Percentiles rank a stretch among this genome's conserved stretches.
Evolutionary conservation across 2,797 vertebrate species (phyloP).

Genomic region (Arrhamphus sclerolepis): DNA sequence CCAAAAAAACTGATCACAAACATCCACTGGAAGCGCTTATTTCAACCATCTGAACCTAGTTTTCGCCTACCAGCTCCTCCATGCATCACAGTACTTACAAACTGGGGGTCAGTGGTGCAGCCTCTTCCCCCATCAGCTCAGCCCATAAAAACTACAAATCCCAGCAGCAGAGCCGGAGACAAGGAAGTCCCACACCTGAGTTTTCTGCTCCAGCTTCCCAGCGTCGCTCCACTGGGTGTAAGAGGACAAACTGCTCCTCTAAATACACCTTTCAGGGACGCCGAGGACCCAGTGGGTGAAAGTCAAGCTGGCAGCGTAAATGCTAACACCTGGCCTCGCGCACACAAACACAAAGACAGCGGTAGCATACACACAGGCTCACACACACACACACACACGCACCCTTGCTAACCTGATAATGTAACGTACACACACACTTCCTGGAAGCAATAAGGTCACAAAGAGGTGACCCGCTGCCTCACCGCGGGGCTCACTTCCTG

Average conservation of each 20-base stretch:
- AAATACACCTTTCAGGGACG: slow-evolving; percentile 35
- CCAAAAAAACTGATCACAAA: neutral
- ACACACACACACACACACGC: slow-evolving; percentile 7
- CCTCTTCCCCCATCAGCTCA: slow-evolving; percentile 61
- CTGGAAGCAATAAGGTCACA: slow-evolving; percentile 63
- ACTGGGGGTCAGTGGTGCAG: slow-evolving; percentile 23
- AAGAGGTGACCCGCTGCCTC: slow-evolving; percentile 69
- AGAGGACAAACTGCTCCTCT: slow-evolving; percentile 29
- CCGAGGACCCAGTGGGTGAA: slow-evolving; percentile 33
- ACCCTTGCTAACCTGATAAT: slow-evolving; percentile 1
- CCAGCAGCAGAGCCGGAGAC: slow-evolving; percentile 35
- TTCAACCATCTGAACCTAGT: too few relatives aligned
- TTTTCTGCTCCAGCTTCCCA: slow-evolving; percentile 16
- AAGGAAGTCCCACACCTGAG: slow-evolving; percentile 28
- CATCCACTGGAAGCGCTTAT: too few relatives aligned
- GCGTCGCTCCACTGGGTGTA: slow-evolving; percentile 9
- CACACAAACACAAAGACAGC: slow-evolving; percentile 9
- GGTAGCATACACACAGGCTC: neutral
- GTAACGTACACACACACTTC: slow-evolving; percentile 28
- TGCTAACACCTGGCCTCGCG: slow-evolving; percentile 34
- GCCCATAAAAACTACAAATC: slow-evolving; percentile 67
- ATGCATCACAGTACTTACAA: slow-evolving; percentile 63
- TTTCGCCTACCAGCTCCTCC: too few relatives aligned
- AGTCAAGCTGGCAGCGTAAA: slow-evolving; percentile 36
- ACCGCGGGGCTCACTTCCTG: slow-evolving; percentile 68